Evolutionary conservation across 2,797 vertebrate species (phyloP).

Genomic region (Carcharodon carcharias): DNA sequence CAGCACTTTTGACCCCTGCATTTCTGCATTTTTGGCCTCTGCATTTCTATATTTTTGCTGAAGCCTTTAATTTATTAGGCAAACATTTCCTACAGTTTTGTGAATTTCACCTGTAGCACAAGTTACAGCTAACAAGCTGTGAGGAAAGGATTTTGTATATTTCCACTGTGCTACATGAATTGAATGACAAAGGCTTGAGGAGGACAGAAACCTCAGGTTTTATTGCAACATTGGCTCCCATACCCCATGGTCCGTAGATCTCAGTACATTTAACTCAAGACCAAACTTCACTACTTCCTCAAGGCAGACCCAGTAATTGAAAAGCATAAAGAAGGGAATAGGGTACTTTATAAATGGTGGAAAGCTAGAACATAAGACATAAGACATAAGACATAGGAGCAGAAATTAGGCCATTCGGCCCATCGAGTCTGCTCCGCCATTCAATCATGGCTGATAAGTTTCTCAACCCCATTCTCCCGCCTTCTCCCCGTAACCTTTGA

Average conservation of each 20-base stretch:
- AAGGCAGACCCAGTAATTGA: not conserved
- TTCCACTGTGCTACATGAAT: not conserved
- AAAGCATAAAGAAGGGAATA: no score
- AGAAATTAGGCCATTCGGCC: no score
- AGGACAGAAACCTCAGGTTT: not conserved
- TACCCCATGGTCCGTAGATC: not conserved
- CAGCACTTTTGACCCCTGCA: not conserved
- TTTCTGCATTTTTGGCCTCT: not conserved
- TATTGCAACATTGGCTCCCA: not conserved
- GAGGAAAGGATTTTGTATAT: not conserved
- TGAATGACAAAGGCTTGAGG: not conserved
- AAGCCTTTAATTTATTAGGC: not conserved
- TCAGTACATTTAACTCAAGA: not conserved
- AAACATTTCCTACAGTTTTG: not conserved
- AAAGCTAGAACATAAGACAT: no score
- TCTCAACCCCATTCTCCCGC: no score
- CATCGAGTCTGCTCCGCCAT: no score
- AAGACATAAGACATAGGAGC: no score
- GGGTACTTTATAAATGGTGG: no score
- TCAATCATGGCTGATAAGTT: no score
- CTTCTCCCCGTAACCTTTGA: no score
- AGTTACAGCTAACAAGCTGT: not conserved
- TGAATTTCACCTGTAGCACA: not conserved
- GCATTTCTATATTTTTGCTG: not conserved
- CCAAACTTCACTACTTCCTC: not conserved